Evolutionary conservation across 2,113 vertebrate species (phyloP).

Genomic region (Spermophilus dauricus): DNA sequence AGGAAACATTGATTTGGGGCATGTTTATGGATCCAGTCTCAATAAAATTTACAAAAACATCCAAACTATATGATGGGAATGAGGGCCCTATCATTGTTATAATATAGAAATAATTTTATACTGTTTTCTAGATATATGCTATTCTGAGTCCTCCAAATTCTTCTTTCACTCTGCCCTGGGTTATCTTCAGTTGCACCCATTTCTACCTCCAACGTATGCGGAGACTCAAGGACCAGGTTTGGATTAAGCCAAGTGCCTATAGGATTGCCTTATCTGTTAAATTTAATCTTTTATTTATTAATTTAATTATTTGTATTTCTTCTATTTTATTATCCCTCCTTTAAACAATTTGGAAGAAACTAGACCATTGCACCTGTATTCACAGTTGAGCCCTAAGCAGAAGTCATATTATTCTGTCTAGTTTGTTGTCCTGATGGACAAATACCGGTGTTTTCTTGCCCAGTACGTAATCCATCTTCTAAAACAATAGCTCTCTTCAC

Average conservation of each 20-base stretch:
- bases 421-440: not conserved
- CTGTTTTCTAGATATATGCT: not conserved
- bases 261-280: not conserved
- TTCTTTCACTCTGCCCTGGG: constrained; percentile 9
- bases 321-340: not conserved
- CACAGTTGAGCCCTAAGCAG: not conserved
- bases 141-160: constrained; percentile 67
- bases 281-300: not conserved
- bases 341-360: not conserved
- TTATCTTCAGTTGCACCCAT: not conserved
- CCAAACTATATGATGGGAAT: not conserved
- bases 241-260: not conserved
- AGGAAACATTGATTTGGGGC: not conserved
- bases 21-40: constrained; percentile 2
- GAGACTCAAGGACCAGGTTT: not conserved
- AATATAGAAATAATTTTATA: not conserved
- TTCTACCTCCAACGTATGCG: not conserved
- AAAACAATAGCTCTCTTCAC: not conserved
- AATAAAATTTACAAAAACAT: not conserved
- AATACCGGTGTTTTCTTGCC: not conserved
- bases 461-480: not conserved
- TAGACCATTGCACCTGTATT: not conserved
- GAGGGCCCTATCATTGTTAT: not conserved
- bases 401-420: not conserved
- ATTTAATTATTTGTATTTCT: not conserved